Base-by-base conservation (phyloP, 1,140 invertebrate genomes). In the Danaus plexippus region DNA sequence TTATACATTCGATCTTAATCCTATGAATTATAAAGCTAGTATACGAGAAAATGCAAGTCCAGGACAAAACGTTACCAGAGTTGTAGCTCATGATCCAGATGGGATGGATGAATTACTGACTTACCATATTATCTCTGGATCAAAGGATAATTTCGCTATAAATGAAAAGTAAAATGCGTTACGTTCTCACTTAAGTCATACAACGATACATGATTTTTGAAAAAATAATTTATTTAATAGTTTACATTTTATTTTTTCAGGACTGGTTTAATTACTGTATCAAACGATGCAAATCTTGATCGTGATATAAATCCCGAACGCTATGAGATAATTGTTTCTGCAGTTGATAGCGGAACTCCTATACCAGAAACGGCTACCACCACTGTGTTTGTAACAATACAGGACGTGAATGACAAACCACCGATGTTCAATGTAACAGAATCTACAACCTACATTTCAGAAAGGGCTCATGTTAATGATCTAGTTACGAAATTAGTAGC, bases 361-460 rank as follows among this genome's bases (percentile, higher is more conserved):
- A 90, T 93, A n/a, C 89, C 89, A 43, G 92, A 94, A 85, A 93
- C 92, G 0, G 92, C 93, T 0, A 93, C 92, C 0, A 92, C 93
- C 0, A 93, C 91, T 2, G 90, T 95, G 0, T 90, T 90, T 43
- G 90, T 95, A 1, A 91, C 90, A 22, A 90, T 96, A 10, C 78
- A 90, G 61, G 94, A 96, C 73, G 92, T 96, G 0, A 96, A 96
- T 62, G 94, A 97, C 71, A 94, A 95, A 70, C 89, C 92, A 10
- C 95, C 95, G 0, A 88, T 81, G 59, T 97, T 96, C 57, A 89
- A 91, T 63, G 89, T 90, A 18, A 88, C 88, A 1, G 88, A 92
- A 9, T 87, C 90, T 45, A 79, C 81, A 0, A 85, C 81, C 11
- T 92, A 95, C 54, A 90, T 94, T 9, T 93, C 93, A 0, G 93